These are phyloP conservation scores for Siphonodentalium dalli DNA, from an alignment of 2,888 invertebrate genomes.

Conservation along the genomic window DNA sequence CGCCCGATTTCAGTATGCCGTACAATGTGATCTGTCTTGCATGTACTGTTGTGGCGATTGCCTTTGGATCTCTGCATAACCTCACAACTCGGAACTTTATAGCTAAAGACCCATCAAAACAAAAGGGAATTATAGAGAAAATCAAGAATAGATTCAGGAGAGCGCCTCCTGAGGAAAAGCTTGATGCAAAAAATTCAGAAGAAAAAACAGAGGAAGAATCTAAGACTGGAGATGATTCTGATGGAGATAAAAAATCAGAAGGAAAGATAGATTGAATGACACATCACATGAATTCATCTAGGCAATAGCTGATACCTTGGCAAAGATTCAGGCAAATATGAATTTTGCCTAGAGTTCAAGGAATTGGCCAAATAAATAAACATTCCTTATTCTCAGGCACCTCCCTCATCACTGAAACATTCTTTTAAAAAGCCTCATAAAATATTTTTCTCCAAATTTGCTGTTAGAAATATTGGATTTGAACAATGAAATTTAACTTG, in stretches of 20 bases:
- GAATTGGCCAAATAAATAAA: too few species aligned
- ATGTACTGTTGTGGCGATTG: constrained; percentile 90
- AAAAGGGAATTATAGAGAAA: constrained; percentile 45
- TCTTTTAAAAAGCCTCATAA: too few species aligned
- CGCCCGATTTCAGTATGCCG: constrained; percentile 99
- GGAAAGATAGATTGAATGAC: background rate
- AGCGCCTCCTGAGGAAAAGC: too few species aligned
- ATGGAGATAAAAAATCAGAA: constrained; percentile 3
- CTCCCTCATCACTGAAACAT: too few species aligned
- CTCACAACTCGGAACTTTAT: constrained; percentile 57
- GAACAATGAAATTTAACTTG: too few species aligned
- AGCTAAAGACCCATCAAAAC: constrained; percentile 44
- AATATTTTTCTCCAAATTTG: too few species aligned
- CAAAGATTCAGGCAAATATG: too few species aligned
- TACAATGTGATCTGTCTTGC: constrained; percentile 99
- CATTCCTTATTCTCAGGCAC: too few species aligned
- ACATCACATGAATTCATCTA: too few species aligned
- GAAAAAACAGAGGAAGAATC: constrained; percentile 1
- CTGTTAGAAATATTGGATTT: too few species aligned
- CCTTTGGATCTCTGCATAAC: constrained; percentile 64
- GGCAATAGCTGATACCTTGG: too few species aligned
- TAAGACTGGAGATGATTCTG: background rate
- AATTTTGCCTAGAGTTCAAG: too few species aligned
- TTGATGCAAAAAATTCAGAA: background rate
- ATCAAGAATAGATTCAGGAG: constrained; percentile 40